Percentiles rank a stretch among this genome's conserved stretches.
phyloP scores from a whole-genome alignment of 2,888 invertebrate genomes.

The Caenorhabditis auriculariae region DNA sequence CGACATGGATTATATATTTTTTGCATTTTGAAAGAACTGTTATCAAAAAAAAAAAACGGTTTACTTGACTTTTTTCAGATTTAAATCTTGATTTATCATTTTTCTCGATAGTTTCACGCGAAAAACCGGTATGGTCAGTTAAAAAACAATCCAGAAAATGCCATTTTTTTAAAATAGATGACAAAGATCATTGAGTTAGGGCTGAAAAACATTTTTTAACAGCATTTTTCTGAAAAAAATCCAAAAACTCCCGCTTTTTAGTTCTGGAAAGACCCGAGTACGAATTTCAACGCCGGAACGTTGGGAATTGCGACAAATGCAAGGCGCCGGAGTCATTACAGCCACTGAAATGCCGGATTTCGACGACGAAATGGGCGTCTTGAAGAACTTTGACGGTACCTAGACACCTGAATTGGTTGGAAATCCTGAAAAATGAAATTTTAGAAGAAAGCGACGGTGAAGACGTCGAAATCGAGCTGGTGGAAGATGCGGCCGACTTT shows the following conservation, averaged over 20 bases:
- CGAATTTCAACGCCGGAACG: slow-evolving; percentile 89
- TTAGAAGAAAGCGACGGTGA: slow-evolving; percentile 75
- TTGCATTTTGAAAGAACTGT: no score
- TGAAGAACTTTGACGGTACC: slow-evolving; percentile 66
- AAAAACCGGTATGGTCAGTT: no score
- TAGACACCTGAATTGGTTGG: background rate
- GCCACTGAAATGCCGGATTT: slow-evolving; percentile 93
- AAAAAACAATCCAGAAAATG: no score
- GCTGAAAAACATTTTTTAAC: no score
- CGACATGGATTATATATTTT: no score
- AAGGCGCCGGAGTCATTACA: slow-evolving; percentile 75
- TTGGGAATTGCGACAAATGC: slow-evolving; percentile 97
- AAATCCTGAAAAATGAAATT: slow-evolving; percentile 6
- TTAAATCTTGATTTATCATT: no score
- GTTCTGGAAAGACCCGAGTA: slow-evolving; percentile 64
- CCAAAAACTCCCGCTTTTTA: background rate
- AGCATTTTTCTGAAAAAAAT: background rate
- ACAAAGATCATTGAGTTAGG: background rate
- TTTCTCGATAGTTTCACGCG: no score
- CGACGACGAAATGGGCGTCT: slow-evolving; percentile 88
- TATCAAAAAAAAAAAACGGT: no score
- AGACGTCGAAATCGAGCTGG: slow-evolving; percentile 94
- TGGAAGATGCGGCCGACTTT: slow-evolving; percentile 97
- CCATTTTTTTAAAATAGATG: no score
- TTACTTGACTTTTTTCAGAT: no score